A percentile compares a stretch with the other conserved stretches of the same genome.
Evolutionary conservation across 2,888 invertebrate species (phyloP).

Genomic region (Acronicta leporina): DNA sequence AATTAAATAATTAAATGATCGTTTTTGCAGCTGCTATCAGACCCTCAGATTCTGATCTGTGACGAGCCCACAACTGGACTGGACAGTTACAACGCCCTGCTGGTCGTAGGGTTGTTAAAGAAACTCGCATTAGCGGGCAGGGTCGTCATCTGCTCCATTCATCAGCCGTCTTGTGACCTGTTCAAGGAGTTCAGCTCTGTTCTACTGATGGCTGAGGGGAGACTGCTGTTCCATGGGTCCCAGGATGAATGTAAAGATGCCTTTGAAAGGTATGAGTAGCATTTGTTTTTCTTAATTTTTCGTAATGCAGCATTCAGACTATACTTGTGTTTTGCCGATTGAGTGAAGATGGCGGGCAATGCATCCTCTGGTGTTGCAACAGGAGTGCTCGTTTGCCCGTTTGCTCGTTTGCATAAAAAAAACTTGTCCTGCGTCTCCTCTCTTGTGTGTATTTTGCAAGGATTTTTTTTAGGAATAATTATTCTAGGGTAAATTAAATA

Average conservation of each 20-base stretch:
- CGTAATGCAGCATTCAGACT: too few relatives aligned
- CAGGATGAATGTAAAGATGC: slow-evolving; percentile 90
- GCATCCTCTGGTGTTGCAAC: too few relatives aligned
- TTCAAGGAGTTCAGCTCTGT: slow-evolving; percentile 94
- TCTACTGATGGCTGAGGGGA: slow-evolving; percentile 93
- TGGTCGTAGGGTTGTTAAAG: slow-evolving; percentile 92
- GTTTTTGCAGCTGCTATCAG: slow-evolving; percentile 92
- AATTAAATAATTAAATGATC: too few relatives aligned
- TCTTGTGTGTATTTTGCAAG: too few relatives aligned
- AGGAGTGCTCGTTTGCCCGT: too few relatives aligned
- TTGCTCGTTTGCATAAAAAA: too few relatives aligned
- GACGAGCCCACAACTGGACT: slow-evolving; percentile 98
- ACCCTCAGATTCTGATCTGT: slow-evolving; percentile 96
- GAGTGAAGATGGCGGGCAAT: too few relatives aligned
- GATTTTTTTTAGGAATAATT: too few relatives aligned
- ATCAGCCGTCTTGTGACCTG: slow-evolving; percentile 96
- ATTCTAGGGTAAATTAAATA: too few relatives aligned
- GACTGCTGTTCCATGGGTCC: slow-evolving; percentile 93
- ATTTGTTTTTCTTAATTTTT: neutral
- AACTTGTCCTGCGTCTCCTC: too few relatives aligned
- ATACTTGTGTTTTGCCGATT: too few relatives aligned
- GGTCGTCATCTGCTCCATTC: slow-evolving; percentile 95
- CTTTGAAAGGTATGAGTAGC: slow-evolving; percentile 89
- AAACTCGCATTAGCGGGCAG: slow-evolving; percentile 90
- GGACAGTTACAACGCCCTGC: slow-evolving; percentile 95